Evolutionary conservation across 2,797 vertebrate genomes (phyloP).

Genomic region (Thaleichthys pacificus): DNA sequence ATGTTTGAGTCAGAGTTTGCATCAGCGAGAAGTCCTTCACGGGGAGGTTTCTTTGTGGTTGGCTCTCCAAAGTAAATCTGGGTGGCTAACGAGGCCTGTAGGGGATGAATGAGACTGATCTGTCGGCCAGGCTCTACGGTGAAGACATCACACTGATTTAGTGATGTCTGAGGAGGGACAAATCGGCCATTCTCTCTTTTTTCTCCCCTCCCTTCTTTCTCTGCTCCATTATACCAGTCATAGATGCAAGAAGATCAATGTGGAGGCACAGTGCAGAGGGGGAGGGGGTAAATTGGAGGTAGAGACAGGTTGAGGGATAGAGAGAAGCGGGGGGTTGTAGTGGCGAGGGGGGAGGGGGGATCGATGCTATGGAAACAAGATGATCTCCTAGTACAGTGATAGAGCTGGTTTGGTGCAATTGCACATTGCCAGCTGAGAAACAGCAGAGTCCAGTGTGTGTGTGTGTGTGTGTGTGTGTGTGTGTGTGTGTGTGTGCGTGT

Average conservation of each 20-base stretch:
- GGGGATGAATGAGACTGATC: constrained; percentile 16
- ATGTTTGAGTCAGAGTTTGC: background rate
- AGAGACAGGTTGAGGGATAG: constrained; percentile 21
- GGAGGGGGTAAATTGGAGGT: background rate
- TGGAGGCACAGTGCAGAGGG: constrained; percentile 43
- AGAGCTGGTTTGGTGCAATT: no score
- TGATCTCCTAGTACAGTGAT: background rate
- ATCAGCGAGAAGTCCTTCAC: constrained; percentile 21
- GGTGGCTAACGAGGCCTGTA: constrained; percentile 47
- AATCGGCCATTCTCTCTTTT: constrained; percentile 35
- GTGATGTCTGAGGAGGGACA: constrained; percentile 55
- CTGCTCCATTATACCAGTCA: constrained; percentile 65
- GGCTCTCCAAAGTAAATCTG: constrained; percentile 7
- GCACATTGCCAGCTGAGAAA: no score
- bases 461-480: no score
- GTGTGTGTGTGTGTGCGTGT: no score
- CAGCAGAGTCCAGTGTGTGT: no score
- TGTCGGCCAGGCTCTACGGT: constrained; percentile 33
- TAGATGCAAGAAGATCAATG: constrained; percentile 64
- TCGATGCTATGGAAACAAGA: constrained; percentile 22
- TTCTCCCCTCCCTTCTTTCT: constrained; percentile 41
- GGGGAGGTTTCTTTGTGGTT: background rate
- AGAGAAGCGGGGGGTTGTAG: constrained; percentile 40
- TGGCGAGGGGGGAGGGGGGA: constrained; percentile 39
- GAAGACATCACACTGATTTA: constrained; percentile 67